Evolutionary conservation across 2,888 invertebrate species (phyloP).

Genomic region (Melangyna quadrimaculata): DNA sequence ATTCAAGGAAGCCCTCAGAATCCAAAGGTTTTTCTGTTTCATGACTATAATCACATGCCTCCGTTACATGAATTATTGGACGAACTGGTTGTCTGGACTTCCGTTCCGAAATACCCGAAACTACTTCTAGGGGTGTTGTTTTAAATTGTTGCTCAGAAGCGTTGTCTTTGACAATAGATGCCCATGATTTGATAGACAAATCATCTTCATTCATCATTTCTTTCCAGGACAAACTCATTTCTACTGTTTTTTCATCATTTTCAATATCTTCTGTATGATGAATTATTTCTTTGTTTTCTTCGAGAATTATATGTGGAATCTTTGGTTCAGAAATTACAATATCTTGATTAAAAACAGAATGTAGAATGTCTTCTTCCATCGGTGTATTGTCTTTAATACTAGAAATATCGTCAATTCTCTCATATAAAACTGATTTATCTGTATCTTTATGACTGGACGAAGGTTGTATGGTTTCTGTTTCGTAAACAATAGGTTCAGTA

Average conservation of each 20-base stretch:
- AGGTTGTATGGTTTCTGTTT: not conserved
- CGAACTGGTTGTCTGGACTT: conserved; percentile 74
- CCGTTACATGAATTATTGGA: conserved; percentile 76
- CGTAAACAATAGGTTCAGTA: conserved; percentile 65
- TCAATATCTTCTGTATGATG: not conserved
- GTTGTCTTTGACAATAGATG: conserved; percentile 73
- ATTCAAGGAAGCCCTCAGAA: conserved; percentile 82
- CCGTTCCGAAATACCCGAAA: conserved; percentile 43
- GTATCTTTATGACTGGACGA: not conserved
- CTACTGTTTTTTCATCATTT: not conserved
- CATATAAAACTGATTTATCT: not conserved
- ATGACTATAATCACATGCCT: conserved; percentile 35
- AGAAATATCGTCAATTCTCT: not conserved
- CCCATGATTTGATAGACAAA: conserved; percentile 73
- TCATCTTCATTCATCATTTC: conserved; percentile 76
- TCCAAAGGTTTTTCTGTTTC: conserved; percentile 73
- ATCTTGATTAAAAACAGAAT: not conserved
- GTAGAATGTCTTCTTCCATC: not conserved
- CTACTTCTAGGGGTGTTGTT: conserved; percentile 4
- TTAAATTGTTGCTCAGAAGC: conserved; percentile 50
- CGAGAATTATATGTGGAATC: not conserved
- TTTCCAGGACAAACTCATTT: conserved; percentile 73
- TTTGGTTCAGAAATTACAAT: not conserved
- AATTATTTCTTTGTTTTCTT: not conserved
- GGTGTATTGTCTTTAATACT: not conserved